Conservation (phyloP, 2,888 invertebrate genomes). For the Tetragonula carbonaria region DNA sequence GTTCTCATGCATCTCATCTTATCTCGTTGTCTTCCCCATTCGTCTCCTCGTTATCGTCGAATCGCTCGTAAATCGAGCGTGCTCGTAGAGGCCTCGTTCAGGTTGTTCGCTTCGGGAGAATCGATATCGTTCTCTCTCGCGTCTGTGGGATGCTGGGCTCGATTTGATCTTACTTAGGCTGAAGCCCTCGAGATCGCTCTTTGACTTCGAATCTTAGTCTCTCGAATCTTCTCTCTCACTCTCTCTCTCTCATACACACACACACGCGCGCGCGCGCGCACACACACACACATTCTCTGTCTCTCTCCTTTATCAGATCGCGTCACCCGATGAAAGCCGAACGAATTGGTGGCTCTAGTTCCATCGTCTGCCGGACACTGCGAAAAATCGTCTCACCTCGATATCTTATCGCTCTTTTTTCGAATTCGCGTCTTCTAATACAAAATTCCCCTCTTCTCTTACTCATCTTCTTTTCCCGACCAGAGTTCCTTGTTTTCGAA, state of each 20-base stretch:
- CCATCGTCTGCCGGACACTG: constrained; percentile 19
- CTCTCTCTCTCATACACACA: not conserved
- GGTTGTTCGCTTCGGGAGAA: constrained; percentile 66
- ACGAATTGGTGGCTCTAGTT: constrained; percentile 52
- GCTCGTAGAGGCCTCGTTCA: constrained; percentile 58
- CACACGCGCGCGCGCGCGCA: too few species aligned
- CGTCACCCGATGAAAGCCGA: constrained; percentile 43
- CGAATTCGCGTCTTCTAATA: not conserved
- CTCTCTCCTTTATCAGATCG: constrained; percentile 60
- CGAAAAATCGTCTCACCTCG: constrained; percentile 22
- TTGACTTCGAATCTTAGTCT: constrained; percentile 58
- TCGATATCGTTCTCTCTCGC: constrained; percentile 61
- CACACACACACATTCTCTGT: too few species aligned
- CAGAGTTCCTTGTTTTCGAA: not conserved
- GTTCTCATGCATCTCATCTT: constrained; percentile 69
- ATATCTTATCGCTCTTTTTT: not conserved
- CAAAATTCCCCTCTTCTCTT: not conserved
- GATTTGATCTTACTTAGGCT: constrained; percentile 55
- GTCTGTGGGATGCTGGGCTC: constrained; percentile 61
- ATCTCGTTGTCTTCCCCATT: constrained; percentile 68
- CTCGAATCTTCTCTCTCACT: constrained; percentile 48
- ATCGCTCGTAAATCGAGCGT: constrained; percentile 73
- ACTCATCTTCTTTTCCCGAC: not conserved
- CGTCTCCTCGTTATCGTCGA: constrained; percentile 73
- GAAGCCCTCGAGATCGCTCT: constrained; percentile 65